phyloP scores from a whole-genome alignment of 2,797 vertebrate genomes.

The Sternarchorhynchus goeldii region DNA sequence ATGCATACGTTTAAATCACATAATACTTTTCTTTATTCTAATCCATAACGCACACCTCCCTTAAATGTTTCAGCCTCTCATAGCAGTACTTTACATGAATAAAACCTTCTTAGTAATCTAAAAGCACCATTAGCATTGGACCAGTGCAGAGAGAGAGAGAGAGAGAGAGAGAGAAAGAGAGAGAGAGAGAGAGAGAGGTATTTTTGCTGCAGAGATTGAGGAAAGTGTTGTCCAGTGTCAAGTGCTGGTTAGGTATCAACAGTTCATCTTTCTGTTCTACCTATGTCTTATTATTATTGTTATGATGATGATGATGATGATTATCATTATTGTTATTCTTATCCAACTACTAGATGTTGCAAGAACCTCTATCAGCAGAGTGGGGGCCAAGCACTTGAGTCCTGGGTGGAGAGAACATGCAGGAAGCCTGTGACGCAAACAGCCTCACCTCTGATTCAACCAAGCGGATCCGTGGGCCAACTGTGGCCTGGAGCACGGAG shows the following conservation, averaged over 20 bases:
- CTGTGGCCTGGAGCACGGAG: not conserved
- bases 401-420: not conserved
- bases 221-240: too few species aligned
- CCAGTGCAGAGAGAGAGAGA: too few species aligned
- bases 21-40: not conserved
- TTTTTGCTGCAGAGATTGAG: too few species aligned
- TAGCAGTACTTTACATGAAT: not conserved
- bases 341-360: constrained; percentile 8
- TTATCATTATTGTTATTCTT: not conserved
- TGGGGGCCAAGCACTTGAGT: not conserved
- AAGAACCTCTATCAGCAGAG: not conserved
- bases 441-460: constrained; percentile 34
- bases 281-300: too few species aligned
- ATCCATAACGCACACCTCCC: not conserved
- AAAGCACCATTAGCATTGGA: too few species aligned
- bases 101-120: too few species aligned
- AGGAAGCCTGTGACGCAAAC: constrained; percentile 36
- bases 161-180: too few species aligned
- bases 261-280: too few species aligned
- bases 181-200: too few species aligned
- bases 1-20: not conserved
- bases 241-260: too few species aligned
- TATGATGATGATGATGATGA: too few species aligned
- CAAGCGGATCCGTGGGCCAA: not conserved
- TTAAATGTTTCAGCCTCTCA: constrained; percentile 9